These are phyloP conservation scores for Ceriagrion tenellum DNA, from an alignment of 2,888 invertebrate genomes.

Conservation along the genomic window DNA sequence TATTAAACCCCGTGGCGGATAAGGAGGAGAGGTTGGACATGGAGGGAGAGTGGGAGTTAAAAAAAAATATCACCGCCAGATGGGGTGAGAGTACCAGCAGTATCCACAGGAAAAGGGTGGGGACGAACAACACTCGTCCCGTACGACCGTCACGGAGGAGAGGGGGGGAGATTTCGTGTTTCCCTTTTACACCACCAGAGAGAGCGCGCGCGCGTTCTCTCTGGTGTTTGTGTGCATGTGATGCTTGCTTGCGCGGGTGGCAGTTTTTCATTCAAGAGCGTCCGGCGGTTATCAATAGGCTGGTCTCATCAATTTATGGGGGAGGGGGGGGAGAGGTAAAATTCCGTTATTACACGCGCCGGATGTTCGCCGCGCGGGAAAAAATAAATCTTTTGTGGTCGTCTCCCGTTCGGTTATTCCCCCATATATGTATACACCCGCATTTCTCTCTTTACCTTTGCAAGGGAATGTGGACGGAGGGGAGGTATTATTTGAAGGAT, in stretches of 20 bases:
- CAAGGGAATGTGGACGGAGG: background rate
- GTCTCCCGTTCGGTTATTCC: background rate
- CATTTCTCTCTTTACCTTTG: background rate
- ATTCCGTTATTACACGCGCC: slow-evolving; percentile 51
- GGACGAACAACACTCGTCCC: background rate
- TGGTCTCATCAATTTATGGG: slow-evolving; percentile 36
- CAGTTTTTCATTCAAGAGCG: slow-evolving; percentile 38
- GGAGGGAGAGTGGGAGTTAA: background rate
- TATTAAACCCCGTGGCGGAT: slow-evolving; percentile 25
- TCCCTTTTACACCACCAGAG: background rate
- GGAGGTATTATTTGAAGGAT: background rate
- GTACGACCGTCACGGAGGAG: background rate
- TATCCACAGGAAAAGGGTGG: background rate
- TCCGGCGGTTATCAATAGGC: slow-evolving; percentile 11
- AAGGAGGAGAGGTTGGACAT: background rate
- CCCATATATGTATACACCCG: background rate
- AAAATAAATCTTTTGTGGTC: background rate
- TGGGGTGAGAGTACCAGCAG: background rate
- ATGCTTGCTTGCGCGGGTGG: background rate
- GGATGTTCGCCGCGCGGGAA: background rate
- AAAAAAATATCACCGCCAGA: background rate
- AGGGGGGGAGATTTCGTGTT: background rate
- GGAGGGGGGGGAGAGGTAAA: background rate
- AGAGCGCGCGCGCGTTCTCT: background rate
- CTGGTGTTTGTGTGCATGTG: background rate